Percentiles rank a stretch among this genome's conserved stretches.
phyloP scores from a whole-genome alignment of 2,888 invertebrate genomes.

The Morpho helenor region DNA sequence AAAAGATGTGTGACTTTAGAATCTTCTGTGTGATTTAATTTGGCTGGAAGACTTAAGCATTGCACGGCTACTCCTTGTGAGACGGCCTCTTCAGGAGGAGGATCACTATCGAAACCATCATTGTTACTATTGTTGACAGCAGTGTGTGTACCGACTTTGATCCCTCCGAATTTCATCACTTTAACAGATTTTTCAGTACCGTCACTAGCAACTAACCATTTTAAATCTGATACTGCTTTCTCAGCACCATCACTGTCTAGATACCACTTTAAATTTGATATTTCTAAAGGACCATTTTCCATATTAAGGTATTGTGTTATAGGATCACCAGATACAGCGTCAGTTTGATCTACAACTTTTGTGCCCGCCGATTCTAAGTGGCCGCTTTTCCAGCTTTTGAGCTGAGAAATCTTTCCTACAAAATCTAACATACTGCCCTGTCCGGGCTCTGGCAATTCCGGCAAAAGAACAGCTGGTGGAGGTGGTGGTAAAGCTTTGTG shows the following conservation, averaged over 20 bases:
- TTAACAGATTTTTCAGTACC: conserved; percentile 58
- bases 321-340: conserved; percentile 58
- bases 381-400: conserved; percentile 68
- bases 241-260: conserved; percentile 63
- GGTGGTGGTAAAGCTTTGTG: conserved; percentile 61
- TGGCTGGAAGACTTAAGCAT: conserved; percentile 76
- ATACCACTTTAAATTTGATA: conserved; percentile 69
- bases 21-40: conserved; percentile 66
- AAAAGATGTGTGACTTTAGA: conserved; percentile 81
- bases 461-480: conserved; percentile 51
- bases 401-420: conserved; percentile 64
- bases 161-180: conserved; percentile 51
- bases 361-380: conserved; percentile 63
- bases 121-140: conserved; percentile 59
- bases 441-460: conserved; percentile 57
- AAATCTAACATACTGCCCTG: conserved; percentile 64
- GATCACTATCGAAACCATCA: conserved; percentile 74
- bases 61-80: conserved; percentile 76
- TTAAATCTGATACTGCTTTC: conserved; percentile 59
- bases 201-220: conserved; percentile 68
- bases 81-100: conserved; percentile 59
- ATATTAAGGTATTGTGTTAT: conserved; percentile 65
- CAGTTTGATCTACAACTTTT: conserved; percentile 64
- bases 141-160: conserved; percentile 60
- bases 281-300: conserved; percentile 62